Conservation (phyloP, 2,888 invertebrate genomes). For the Drosophila longiperda region DNA sequence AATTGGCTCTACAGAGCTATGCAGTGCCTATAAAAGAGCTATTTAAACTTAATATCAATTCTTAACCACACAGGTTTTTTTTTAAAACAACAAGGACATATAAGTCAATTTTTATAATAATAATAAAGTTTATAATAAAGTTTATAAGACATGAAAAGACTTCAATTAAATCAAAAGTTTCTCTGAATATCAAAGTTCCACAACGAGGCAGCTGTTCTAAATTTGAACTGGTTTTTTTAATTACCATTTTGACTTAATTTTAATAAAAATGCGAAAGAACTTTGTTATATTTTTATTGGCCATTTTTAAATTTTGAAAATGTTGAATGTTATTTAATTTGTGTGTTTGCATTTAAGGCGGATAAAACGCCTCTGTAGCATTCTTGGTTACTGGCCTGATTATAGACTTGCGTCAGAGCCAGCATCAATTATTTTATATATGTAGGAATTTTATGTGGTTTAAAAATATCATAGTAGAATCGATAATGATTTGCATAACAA, state of each 20-base stretch:
- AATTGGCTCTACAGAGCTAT: neutral
- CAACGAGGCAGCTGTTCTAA: neutral
- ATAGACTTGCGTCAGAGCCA: constrained; percentile 49
- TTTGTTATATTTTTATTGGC: neutral
- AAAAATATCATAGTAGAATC: constrained; percentile 28
- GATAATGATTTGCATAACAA: constrained; percentile 61
- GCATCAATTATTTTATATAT: constrained; percentile 7
- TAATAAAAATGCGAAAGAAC: constrained; percentile 9
- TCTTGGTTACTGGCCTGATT: constrained; percentile 23
- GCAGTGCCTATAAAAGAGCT: neutral
- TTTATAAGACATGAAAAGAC: neutral
- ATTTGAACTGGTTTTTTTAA: neutral
- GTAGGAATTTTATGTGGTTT: constrained; percentile 17
- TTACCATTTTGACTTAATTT: constrained; percentile 3
- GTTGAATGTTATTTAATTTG: neutral
- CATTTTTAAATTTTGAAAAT: neutral
- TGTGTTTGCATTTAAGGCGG: constrained; percentile 2
- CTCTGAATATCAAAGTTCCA: neutral
- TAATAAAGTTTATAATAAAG: constrained; percentile 4
- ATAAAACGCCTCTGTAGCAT: constrained; percentile 18
- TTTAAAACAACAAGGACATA: neutral
- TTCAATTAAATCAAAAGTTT: neutral
- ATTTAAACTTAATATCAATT: neutral
- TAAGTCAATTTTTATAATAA: neutral
- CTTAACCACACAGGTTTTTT: neutral